phyloP scores from a whole-genome alignment of 2,888 invertebrate species.

The Eristalinus sepulchralis region DNA sequence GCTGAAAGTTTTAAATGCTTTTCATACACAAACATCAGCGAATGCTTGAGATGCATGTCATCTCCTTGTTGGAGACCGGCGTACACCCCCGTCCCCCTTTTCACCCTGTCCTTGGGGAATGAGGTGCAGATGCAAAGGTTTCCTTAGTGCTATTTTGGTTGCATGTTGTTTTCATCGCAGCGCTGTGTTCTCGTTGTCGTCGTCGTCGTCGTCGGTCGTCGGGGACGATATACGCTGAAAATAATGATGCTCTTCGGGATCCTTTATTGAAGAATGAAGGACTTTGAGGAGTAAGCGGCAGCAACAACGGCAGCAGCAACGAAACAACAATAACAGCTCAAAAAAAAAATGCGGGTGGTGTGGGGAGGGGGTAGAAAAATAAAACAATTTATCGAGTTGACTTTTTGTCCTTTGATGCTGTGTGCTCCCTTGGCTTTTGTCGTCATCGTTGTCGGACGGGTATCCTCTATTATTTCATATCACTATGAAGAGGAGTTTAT shows the following conservation, averaged over 20 bases:
- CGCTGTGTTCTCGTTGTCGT: background rate
- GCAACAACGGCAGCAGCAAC: background rate
- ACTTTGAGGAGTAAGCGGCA: conserved; percentile 26
- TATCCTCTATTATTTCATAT: conserved; percentile 40
- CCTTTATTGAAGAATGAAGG: conserved; percentile 55
- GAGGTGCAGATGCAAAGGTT: conserved; percentile 42
- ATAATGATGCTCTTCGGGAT: conserved; percentile 61
- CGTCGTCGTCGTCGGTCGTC: conserved; percentile 5
- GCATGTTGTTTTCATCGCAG: conserved; percentile 28
- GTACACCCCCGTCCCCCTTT: conserved; percentile 1
- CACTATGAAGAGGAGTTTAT: conserved; percentile 18
- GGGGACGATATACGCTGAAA: conserved; percentile 52
- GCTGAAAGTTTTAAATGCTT: conserved; percentile 61
- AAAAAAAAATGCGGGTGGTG: background rate
- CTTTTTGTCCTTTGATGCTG: conserved; percentile 60
- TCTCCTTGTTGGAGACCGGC: conserved; percentile 17
- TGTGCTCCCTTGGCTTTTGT: conserved; percentile 1
- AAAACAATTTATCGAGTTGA: conserved; percentile 65
- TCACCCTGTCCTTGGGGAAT: background rate
- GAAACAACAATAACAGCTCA: background rate
- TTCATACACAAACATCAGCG: conserved; percentile 21
- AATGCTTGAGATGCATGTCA: conserved; percentile 44
- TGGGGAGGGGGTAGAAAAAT: background rate
- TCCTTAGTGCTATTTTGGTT: conserved; percentile 24
- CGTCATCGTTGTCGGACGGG: background rate